Evolutionary conservation across 2,113 vertebrate species (phyloP), one percentile per base, ranked within the genome.

Genomic region (Anoura caudifer): DNA sequence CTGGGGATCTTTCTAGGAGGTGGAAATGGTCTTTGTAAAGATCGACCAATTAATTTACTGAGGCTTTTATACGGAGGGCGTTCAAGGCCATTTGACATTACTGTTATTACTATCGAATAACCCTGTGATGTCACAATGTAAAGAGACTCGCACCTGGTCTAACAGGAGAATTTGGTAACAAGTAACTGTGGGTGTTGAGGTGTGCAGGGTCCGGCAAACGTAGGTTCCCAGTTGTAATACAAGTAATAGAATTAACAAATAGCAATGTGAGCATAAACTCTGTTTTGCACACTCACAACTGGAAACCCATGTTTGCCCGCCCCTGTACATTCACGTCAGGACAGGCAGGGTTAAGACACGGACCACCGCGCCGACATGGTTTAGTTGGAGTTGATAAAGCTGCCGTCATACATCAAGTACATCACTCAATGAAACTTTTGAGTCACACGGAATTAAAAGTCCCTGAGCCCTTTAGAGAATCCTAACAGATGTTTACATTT

Each of bases 1-100:
- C 17, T 67, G 36, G 73, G 41, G 38, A 38, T 50, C 76, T 70
- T 87, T 31, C 76, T 33, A 36, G 36, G n/a, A 67, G 13, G 31
- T 0, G 43, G 52, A 52, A 36, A 38, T 73, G 72, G 59, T 50
- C 79, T 63, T 86, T 70, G 79, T 69, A 45, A 93, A 83, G 79
- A 22, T 41, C 19, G 36, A 63, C 28, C 15, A 50, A 73, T 75
- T 33, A 54, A 69, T 65, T 56, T 75, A 41, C 16, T 28, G 50
- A 88, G 36, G 41, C 73, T 83, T 90, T 70, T 31, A 26, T 13
- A 56, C 15, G 65, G 91, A 92, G 67, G 36, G 52, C 17, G 24
- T 26, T 65, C 75, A 16, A 82, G 81, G 84, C 10, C 10, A 52
- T 33, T 45, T 1, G n/a, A 38, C 5, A 4, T 15, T 43, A 41